Evolutionary conservation across 2,888 invertebrate species (phyloP).

Genomic region (Drepanosiphum platanoidis): DNA sequence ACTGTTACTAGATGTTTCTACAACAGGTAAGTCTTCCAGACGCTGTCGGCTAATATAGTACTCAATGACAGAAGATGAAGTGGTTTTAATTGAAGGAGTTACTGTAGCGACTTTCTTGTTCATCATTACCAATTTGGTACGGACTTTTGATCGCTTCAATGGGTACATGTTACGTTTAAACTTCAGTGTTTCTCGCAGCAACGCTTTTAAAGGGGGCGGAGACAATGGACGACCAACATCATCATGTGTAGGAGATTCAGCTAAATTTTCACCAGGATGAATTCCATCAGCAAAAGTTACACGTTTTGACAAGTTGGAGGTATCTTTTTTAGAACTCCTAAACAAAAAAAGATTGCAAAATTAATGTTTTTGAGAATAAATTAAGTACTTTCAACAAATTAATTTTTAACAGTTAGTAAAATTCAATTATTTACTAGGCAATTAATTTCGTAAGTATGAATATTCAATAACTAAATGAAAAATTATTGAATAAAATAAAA

Average conservation of each 20-base stretch:
- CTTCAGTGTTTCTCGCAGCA: constrained; percentile 43
- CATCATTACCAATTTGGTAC: constrained; percentile 10
- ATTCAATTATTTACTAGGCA: too few relatives aligned
- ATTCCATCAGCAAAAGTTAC: constrained; percentile 56
- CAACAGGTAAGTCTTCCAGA: background rate
- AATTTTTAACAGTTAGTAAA: background rate
- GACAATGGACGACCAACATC: constrained; percentile 6
- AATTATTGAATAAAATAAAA: too few relatives aligned
- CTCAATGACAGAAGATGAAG: background rate
- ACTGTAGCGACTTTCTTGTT: constrained; percentile 22
- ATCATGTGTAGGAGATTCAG: constrained; percentile 14
- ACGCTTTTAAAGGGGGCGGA: constrained; percentile 39
- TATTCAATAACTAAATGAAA: too few relatives aligned
- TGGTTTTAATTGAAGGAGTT: constrained; percentile 1
- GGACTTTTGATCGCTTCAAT: constrained; percentile 17
- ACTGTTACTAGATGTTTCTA: background rate
- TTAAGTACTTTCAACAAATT: background rate
- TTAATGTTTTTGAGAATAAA: background rate
- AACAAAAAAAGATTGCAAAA: background rate
- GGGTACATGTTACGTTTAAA: constrained; percentile 27
- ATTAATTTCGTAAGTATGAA: too few relatives aligned
- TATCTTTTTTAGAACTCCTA: background rate
- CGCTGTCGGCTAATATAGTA: constrained; percentile 31
- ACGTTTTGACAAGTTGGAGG: background rate
- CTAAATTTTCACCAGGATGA: constrained; percentile 17